A percentile compares a stretch with the other conserved stretches of the same genome.
These are phyloP conservation scores for Ephialtes manifestator DNA, from an alignment of 2,888 invertebrate genomes.

Conservation along the genomic window DNA sequence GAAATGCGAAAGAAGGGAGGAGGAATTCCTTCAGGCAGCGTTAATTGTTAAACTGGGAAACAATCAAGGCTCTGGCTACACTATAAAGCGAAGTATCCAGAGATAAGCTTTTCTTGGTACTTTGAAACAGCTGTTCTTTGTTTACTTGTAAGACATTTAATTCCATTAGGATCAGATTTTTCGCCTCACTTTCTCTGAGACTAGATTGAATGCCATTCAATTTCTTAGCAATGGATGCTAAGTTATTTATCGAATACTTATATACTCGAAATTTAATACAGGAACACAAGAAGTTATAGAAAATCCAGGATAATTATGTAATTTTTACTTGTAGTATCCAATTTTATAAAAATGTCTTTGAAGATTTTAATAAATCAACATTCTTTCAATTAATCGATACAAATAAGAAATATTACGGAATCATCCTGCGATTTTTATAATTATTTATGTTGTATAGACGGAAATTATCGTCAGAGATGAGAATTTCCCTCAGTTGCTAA, in stretches of 20 bases:
- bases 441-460: too few species aligned
- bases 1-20: conserved; percentile 30
- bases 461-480: too few species aligned
- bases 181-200: conserved; percentile 18
- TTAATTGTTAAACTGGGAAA: conserved; percentile 59
- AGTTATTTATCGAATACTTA: not conserved
- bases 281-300: not conserved
- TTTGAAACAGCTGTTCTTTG: conserved; percentile 1
- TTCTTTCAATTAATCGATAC: too few species aligned
- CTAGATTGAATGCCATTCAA: not conserved
- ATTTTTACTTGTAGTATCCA: too few species aligned
- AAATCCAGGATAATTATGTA: not conserved
- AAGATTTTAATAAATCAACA: too few species aligned
- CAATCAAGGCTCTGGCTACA: conserved; percentile 30
- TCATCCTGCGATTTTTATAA: too few species aligned
- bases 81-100: not conserved
- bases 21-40: conserved; percentile 22
- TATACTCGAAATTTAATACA: not conserved
- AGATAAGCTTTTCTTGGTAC: not conserved
- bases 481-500: too few species aligned
- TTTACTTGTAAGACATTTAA: conserved; percentile 4
- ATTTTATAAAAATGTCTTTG: too few species aligned
- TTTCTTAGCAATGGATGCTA: not conserved
- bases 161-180: not conserved
- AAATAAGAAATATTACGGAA: too few species aligned